phyloP scores from a whole-genome alignment of 1,140 invertebrate species.

The Melanaphis sacchari region DNA sequence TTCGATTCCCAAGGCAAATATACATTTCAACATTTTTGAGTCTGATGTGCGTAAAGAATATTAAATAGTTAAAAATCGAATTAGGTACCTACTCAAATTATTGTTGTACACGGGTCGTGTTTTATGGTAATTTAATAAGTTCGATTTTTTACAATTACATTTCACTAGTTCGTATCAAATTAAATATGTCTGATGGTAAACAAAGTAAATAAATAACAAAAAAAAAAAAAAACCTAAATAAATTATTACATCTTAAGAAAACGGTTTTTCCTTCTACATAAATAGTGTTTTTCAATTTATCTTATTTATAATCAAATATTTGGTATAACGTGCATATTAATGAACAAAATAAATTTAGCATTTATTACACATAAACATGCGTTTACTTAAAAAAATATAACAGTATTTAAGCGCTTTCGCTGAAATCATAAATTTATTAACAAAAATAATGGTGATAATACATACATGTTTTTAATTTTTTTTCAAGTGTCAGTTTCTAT shows the following conservation, averaged over 20 bases:
- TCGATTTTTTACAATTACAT: neutral
- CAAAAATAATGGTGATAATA: neutral
- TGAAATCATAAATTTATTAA: neutral
- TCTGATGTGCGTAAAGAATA: neutral
- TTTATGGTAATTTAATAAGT: constrained; percentile 29
- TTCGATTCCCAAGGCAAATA: constrained; percentile 33
- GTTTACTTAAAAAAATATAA: neutral
- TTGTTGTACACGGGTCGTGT: neutral
- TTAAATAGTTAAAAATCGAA: constrained; percentile 26
- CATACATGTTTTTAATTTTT: neutral
- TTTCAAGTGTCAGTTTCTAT: neutral
- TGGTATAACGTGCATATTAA: neutral
- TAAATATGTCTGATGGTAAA: neutral
- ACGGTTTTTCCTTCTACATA: neutral
- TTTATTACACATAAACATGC: neutral
- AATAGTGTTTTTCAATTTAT: neutral
- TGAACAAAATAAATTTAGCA: neutral
- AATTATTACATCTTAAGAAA: neutral
- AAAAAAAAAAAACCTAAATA: neutral
- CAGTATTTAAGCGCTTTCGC: neutral
- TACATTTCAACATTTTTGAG: constrained; percentile 20
- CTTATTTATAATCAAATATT: neutral
- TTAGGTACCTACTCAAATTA: neutral
- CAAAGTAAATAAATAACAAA: constrained; percentile 8
- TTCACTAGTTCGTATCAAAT: constrained; percentile 1